phyloP scores from a whole-genome alignment of 1,140 invertebrate species.

The Pteromalus puparum region DNA sequence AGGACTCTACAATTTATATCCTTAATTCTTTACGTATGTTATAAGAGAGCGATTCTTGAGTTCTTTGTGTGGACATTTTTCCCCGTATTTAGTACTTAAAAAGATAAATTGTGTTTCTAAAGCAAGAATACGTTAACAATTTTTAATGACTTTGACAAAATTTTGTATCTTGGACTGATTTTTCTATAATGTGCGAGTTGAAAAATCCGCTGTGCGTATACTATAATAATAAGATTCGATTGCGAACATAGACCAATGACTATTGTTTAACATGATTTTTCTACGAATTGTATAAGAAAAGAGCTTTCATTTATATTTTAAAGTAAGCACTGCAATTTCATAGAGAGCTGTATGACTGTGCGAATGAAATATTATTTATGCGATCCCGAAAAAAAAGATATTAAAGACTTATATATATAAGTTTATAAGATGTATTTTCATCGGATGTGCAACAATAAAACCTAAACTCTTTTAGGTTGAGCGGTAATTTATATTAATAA shows the following conservation, averaged over 20 bases:
- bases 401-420: slow-evolving; percentile 23
- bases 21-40: neutral
- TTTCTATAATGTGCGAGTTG: neutral
- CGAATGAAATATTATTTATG: slow-evolving; percentile 29
- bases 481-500: slow-evolving; percentile 8
- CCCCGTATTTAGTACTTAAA: neutral
- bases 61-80: neutral
- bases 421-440: slow-evolving; percentile 14
- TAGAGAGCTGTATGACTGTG: slow-evolving; percentile 5
- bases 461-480: slow-evolving; percentile 36
- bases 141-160: neutral
- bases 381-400: slow-evolving; percentile 9
- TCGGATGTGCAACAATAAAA: neutral
- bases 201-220: neutral
- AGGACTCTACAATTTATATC: slow-evolving; percentile 31
- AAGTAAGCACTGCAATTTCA: neutral
- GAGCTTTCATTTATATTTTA: slow-evolving; percentile 39
- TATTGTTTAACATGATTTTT: slow-evolving; percentile 66
- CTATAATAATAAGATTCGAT: neutral
- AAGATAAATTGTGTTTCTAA: neutral
- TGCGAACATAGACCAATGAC: slow-evolving; percentile 68
- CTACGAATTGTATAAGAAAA: slow-evolving; percentile 33
- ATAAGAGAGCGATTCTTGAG: neutral
- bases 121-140: too few species aligned
- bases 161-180: neutral